Evolutionary conservation across 1,140 invertebrate genomes (phyloP).

Genomic region (Halictus rubicundus): DNA sequence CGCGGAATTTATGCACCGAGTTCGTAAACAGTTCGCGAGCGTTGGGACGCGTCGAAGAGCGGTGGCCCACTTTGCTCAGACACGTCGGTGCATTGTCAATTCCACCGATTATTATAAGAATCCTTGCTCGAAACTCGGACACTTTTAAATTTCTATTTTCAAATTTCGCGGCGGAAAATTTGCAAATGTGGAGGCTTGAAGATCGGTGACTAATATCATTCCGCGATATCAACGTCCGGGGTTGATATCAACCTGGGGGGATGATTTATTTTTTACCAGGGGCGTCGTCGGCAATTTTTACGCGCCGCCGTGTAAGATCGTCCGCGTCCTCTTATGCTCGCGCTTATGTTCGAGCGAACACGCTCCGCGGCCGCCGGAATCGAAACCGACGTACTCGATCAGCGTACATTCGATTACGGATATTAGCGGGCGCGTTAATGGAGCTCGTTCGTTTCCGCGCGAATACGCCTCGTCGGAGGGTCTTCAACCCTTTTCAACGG

Average conservation of each 20-base stretch:
- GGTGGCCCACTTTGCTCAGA: no score
- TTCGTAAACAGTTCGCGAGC: no score
- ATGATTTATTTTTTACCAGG: no score
- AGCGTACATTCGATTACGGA: slow-evolving; percentile 43
- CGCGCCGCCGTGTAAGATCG: neutral
- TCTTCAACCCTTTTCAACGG: slow-evolving; percentile 1
- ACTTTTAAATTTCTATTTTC: no score
- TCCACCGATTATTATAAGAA: no score
- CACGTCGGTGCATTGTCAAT: no score
- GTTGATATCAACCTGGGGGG: neutral
- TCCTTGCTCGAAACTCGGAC: no score
- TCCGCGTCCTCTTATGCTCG: neutral
- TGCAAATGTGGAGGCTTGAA: no score
- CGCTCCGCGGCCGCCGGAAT: neutral
- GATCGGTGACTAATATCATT: no score
- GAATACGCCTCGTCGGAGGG: slow-evolving; percentile 14
- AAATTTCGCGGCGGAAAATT: no score
- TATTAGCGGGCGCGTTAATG: slow-evolving; percentile 53
- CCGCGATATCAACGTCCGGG: neutral
- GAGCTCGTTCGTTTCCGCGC: slow-evolving; percentile 43
- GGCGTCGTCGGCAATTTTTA: slow-evolving; percentile 13
- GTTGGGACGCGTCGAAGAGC: no score
- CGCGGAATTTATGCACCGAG: no score
- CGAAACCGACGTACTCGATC: neutral
- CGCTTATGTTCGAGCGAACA: neutral